Evolutionary conservation across 2,113 vertebrate species (phyloP), one percentile per base, ranked within the genome.

Genomic region (Orthochromis indermauri): DNA sequence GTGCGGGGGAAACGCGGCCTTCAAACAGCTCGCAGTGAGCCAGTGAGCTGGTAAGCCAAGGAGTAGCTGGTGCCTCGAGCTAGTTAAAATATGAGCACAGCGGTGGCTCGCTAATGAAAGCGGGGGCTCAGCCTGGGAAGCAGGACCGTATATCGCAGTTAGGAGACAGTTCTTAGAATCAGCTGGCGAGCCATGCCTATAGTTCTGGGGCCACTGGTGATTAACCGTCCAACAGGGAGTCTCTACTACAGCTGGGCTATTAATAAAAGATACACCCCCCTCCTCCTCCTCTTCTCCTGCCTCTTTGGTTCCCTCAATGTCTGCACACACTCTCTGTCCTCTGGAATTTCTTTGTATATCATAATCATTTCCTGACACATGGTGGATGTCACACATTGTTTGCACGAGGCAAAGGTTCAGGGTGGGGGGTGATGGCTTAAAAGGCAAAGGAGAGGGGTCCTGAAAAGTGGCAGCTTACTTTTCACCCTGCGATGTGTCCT

Each of bases 91-190:
- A 96, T 91, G 88, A 95, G 92, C 86, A 10, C 88, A 91, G 91
- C 86, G 85, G 94, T 92, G 93, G 91, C 89, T 90, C 82, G 47
- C 92, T 95, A 95, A 94, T 96, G 95, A 96, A 96, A 94, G 94
- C 87, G 80, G 90, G 95, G 88, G 89, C 91, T 87, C 93, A 14
- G 87, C 87, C 90, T 76, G 54, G 92, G 92, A 89, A 89, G 80
- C 88, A 76, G 87, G 89, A 93, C 90, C 81, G 91, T 96, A 96
- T 95, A 96, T 96, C 73, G 93, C 45, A 28, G 79, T 78, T 93
- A 94, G 88, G 89, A 96, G 96, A 96, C 96, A 96, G 90, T 96
- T 96, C 93, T 94, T 95, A 93, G 95, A 95, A 96, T 95, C 96
- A 95, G 96, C 93, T 94, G 90, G 92, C 81, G 83, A 91, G 93